Base-by-base conservation (phyloP, 2,888 invertebrate species). In the Napeogenes sylphis region DNA sequence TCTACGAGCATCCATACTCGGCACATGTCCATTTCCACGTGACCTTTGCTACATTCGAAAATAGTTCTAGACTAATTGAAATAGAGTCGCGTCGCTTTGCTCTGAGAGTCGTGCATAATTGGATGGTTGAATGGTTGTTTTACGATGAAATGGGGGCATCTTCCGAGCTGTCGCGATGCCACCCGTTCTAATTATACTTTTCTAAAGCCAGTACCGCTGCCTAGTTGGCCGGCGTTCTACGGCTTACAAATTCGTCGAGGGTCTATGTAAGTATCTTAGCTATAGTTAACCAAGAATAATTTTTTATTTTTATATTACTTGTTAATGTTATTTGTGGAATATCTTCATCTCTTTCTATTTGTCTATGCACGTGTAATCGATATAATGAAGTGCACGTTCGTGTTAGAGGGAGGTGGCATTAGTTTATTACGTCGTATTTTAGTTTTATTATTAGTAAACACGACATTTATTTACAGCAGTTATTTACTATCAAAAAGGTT, bases 181-280 rank as follows among this genome's bases (percentile, higher is more conserved):
- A 79, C 72, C 73, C 70, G 75, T 73, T 82, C 80, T 82, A 84
- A 79, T 81, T 83, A 81, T 81, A 81, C 75, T 71, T 77, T 75
- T 75, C 75, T 68, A 71, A 73, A 78, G 75, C 68, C 73, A 73
- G 75, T 74, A 62, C 69, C 58, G 70, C 75, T 72, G 74, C 75
- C 72, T 68, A 74, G 73, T 73, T 69, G 58, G 63, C 60, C 64
- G 61, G 67, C 66, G 66, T 69, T 67, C 62, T 66, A 65, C 57
- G 63, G 65, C 58, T 70, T 61, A 66, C 61, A 60, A 58, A 66
- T 65, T 64, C 53, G 51, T 45, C 51, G 47, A 53, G 62, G 56
- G 53, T 57, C 61, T 63, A 59, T 65, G 67, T 67, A 35, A 67
- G 67, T 67, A 65, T 63, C 59, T 55, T 59, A 55, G 58, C 60